phyloP scores from a whole-genome alignment of 2,113 vertebrate genomes.

The Caloenas nicobarica region DNA sequence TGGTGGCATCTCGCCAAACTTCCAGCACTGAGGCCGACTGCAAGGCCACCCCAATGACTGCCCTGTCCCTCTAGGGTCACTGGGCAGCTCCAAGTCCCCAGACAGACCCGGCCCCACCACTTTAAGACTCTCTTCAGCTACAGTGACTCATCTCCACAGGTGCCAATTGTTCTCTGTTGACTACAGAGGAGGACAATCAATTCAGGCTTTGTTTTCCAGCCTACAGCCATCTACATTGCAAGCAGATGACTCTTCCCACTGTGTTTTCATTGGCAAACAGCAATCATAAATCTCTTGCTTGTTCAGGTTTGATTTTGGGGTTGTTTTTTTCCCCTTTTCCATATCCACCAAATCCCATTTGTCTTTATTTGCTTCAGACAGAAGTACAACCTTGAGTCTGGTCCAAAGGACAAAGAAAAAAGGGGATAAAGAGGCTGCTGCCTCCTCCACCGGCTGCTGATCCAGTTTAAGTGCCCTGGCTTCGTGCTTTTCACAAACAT shows the following conservation, averaged over 20 bases:
- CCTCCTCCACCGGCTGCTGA: not conserved
- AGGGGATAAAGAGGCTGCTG: not conserved
- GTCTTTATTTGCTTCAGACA: not conserved
- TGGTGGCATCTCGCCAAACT: not conserved
- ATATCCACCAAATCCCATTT: not conserved
- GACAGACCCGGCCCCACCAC: not conserved
- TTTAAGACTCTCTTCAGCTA: not conserved
- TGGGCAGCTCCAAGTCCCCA: not conserved
- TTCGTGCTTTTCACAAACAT: not conserved
- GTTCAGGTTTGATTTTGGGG: not conserved
- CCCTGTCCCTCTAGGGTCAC: not conserved
- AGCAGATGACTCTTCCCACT: not conserved
- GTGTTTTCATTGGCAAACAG: constrained; percentile 15
- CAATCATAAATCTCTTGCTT: not conserved
- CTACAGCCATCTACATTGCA: not conserved
- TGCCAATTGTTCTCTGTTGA: not conserved
- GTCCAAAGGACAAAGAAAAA: not conserved
- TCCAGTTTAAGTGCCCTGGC: not conserved
- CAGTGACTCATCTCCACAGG: constrained; percentile 5
- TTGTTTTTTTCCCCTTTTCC: not conserved
- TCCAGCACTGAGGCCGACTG: not conserved
- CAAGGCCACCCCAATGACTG: not conserved
- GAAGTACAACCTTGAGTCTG: not conserved
- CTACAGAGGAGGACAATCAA: not conserved
- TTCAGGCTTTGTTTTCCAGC: constrained; percentile 46